Conservation (phyloP, 2,797 vertebrate genomes). For the Echeneis naucrates region DNA sequence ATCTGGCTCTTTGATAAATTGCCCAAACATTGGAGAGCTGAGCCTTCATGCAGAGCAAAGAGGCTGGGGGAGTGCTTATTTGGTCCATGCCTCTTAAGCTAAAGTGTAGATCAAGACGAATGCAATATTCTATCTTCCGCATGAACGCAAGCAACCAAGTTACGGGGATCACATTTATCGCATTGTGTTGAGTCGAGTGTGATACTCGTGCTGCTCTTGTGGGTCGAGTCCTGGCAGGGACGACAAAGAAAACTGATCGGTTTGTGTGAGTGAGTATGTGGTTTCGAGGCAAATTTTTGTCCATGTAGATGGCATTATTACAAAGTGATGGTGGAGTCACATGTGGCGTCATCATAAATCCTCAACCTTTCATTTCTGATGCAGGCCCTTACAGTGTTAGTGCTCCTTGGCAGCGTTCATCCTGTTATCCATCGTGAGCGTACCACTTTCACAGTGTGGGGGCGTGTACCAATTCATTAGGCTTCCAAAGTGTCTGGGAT, state of each 20-base stretch:
- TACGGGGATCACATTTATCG: constrained; percentile 14
- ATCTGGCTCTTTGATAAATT: constrained; percentile 68
- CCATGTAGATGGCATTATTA: neutral
- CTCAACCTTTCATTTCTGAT: constrained; percentile 11
- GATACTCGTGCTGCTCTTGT: constrained; percentile 12
- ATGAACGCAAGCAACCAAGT: constrained; percentile 28
- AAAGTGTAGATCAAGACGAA: constrained; percentile 43
- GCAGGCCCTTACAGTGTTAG: constrained; percentile 10
- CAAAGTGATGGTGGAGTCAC: constrained; percentile 24
- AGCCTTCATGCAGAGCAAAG: constrained; percentile 64
- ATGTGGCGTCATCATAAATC: constrained; percentile 8
- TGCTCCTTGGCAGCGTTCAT: constrained; percentile 26
- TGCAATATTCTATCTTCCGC: constrained; percentile 27
- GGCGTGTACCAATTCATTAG: constrained; percentile 71
- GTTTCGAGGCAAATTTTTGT: neutral
- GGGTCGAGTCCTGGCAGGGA: neutral
- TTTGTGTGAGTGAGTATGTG: neutral
- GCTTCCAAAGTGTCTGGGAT: constrained; percentile 61
- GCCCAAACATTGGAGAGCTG: constrained; percentile 48
- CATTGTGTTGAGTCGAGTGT: constrained; percentile 2
- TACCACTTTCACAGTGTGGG: constrained; percentile 54
- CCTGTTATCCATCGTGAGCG: constrained; percentile 28
- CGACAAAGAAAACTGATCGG: neutral
- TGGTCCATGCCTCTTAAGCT: constrained; percentile 34
- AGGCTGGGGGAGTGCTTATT: constrained; percentile 56